Base-by-base conservation (phyloP, 2,888 invertebrate species). In the Xylota segnis region DNA sequence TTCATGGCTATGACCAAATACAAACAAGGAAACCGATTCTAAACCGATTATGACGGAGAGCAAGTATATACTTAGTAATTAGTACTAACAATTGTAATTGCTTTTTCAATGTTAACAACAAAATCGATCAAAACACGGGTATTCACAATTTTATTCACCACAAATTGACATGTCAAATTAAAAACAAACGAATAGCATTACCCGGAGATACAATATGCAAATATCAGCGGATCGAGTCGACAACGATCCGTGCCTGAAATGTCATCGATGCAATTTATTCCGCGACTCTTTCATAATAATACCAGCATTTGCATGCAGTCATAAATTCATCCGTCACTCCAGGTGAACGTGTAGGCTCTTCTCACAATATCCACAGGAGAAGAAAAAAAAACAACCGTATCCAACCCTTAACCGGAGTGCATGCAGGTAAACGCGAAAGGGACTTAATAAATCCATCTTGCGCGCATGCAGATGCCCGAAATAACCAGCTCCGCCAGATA, bases 271-370 rank as follows among this genome's bases (percentile, higher is more conserved):
- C 47, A 77, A 82, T 76, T 72, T 86, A 81, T 86, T 76, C 76
- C 54, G 61, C 47, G 71, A 72, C 71, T 84, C 32, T 45, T 74
- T 43, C 40, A 50, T 66, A 76, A 58, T 34, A 61, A 63, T 50
- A 66, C 40, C 16, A 59, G 16, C 76, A 82, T 86, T 86, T 86
- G 81, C 86, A 86, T 82, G 76, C 56, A 76, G 59, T 77, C 86
- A 86, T 82, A 86, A 86, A 86, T 86, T 72, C 86, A 82, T 81
- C 81, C 81, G 63, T 86, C 84, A 86, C 76, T 86, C 71, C 76
- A 76, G 66, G 54, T 77, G 77, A 77, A 59, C 10, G 50, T 65
- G 61, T 47, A 56, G 58, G 47, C 27, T 76, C 32, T 14, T 52
- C 47, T 27, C 12, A 10, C 40, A 45, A 14, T n/a, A 47, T 0